These are phyloP conservation scores for Rhynchophorus ferrugineus DNA, from an alignment of 1,140 invertebrate genomes.

Conservation along the genomic window DNA sequence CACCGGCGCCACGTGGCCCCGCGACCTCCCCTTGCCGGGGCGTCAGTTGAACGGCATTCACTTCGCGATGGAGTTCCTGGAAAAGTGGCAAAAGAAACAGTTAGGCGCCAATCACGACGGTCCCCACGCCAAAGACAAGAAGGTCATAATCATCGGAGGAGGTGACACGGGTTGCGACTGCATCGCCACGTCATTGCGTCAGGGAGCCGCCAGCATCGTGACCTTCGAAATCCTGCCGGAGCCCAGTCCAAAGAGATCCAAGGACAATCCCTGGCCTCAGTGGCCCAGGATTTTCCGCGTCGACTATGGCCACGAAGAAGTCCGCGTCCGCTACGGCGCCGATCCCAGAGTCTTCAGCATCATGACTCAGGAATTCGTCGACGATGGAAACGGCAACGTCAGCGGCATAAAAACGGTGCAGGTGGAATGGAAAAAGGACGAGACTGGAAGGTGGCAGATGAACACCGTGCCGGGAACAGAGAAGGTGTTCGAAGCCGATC, in stretches of 20 bases:
- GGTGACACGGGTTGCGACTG: constrained; percentile 99
- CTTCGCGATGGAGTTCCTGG: constrained; percentile 96
- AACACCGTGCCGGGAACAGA: constrained; percentile 76
- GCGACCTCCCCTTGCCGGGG: constrained; percentile 77
- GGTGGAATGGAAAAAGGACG: constrained; percentile 91
- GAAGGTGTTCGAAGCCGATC: constrained; percentile 78
- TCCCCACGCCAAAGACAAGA: constrained; percentile 82
- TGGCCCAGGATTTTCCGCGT: constrained; percentile 94
- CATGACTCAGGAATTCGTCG: constrained; percentile 90
- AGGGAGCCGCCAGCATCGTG: constrained; percentile 93
- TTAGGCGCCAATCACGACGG: constrained; percentile 53
- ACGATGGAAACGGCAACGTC: constrained; percentile 85
- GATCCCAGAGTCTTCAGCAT: constrained; percentile 93
- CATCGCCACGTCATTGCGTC: constrained; percentile 93
- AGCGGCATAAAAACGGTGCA: constrained; percentile 78
- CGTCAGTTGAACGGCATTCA: constrained; percentile 68
- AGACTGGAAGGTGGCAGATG: constrained; percentile 91
- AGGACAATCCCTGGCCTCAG: constrained; percentile 96
- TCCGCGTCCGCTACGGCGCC: constrained; percentile 75
- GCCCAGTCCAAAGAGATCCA: constrained; percentile 69
- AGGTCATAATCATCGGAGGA: constrained; percentile 95
- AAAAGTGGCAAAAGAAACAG: constrained; percentile 95
- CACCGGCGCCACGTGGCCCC: constrained; percentile 92
- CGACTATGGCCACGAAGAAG: constrained; percentile 97
- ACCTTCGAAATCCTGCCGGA: constrained; percentile 96